Base-by-base conservation (phyloP, 1,140 invertebrate species). In the Amphibalanus amphitrite region DNA sequence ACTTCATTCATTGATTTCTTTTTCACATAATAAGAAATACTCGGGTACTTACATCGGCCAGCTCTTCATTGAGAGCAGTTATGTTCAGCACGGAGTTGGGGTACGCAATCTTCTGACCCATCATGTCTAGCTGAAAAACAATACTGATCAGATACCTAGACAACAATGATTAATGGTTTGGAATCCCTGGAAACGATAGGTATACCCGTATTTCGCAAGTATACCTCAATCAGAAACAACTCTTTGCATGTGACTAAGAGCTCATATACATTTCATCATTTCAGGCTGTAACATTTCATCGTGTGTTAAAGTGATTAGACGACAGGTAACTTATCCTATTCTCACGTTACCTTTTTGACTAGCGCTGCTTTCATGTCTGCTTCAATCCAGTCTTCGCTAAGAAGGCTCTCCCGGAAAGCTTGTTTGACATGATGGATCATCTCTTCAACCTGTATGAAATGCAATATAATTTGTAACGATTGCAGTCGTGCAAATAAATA, bases 341-440 rank as follows among this genome's bases (percentile, higher is more conserved):
- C 23, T 23, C 29, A 72, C 64, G 68, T 76, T 71, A 85, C 83
- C 79, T 87, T 87, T 72, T 84, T 81, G 74, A 84, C 77, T 25
- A 86, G 86, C 29, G 83, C 82, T 17, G 77, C 75, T 77, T 82
- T 82, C 0, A 86, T 87, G 30, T 82, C 79, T 28, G 84, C 80
- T 74, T 88, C 86, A 72, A 88, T 81, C 87, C 87, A 89, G n/a
- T 82, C 79, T 69, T 86, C 83, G 40, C 82, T 78, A 59, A 82
- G 76, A 65, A 89, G 81, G 8, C 85, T 80, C 23, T 82, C 80
- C 47, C 84, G 82, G 71, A 89, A 83, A 3, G 87, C 83, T 38
- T 83, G 78, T 74, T 86, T 83, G 29, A 88, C 82, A 33, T 83
- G 81, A 59, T 82, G 79, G 73, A 88, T 86, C 78, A 89, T 83